A percentile compares a stretch with the other conserved stretches of the same genome.
Evolutionary conservation across 2,113 vertebrate species (phyloP).

Genomic region (Eptesicus fuscus): DNA sequence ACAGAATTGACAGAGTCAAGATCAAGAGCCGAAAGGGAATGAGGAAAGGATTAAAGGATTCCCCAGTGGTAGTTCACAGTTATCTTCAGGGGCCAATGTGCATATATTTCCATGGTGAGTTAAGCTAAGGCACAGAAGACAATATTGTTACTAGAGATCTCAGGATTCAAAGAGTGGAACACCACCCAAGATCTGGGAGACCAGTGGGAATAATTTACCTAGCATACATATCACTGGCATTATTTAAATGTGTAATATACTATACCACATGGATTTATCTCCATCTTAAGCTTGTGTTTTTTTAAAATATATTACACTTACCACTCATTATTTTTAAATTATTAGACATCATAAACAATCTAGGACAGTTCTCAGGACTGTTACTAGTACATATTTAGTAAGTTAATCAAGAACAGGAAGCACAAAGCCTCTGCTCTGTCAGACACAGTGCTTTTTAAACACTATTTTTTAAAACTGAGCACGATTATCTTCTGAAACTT

Average conservation of each 20-base stretch:
- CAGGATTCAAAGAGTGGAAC: background rate
- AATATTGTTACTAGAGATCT: background rate
- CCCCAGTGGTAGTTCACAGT: background rate
- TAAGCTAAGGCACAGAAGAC: background rate
- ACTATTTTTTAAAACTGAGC: background rate
- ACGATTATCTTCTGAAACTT: background rate
- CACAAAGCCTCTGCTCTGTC: background rate
- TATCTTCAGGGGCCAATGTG: background rate
- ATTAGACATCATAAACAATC: background rate
- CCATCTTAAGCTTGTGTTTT: background rate
- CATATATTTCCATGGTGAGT: background rate
- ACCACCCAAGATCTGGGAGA: background rate
- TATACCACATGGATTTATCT: background rate
- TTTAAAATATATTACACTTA: background rate
- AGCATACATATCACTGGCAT: background rate
- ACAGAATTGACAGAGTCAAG: background rate
- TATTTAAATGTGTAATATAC: background rate
- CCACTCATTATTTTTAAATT: background rate
- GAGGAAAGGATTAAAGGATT: background rate
- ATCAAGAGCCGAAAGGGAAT: background rate
- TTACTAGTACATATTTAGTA: background rate
- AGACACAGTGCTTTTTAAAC: background rate
- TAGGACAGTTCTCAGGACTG: background rate
- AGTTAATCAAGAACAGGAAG: background rate
- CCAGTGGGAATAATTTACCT: background rate